These are phyloP conservation scores for Hoplodrina ambigua DNA, from an alignment of 2,888 invertebrate species.

Conservation along the genomic window DNA sequence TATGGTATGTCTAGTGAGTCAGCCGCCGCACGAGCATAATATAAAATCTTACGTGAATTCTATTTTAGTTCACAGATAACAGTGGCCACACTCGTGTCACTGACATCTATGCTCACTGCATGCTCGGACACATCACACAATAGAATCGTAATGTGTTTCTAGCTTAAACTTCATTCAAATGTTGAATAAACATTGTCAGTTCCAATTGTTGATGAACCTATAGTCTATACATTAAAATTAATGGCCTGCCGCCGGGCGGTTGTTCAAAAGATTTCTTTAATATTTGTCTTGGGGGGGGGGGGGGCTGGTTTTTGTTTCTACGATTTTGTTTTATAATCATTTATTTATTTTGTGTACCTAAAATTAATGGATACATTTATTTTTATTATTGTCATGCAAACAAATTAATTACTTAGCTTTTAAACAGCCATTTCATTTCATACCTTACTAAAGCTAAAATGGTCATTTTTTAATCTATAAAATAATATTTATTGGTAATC, in stretches of 20 bases:
- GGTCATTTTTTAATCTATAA: neutral
- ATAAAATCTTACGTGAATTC: slow-evolving; percentile 70
- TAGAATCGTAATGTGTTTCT: slow-evolving; percentile 49
- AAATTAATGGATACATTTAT: too few species aligned
- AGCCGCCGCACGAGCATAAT: slow-evolving; percentile 57
- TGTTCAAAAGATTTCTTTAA: too few species aligned
- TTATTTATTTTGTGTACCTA: too few species aligned
- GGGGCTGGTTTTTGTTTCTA: neutral
- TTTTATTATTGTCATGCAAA: too few species aligned
- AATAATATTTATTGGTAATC: neutral
- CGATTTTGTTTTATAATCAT: neutral
- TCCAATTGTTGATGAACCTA: neutral
- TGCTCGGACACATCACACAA: slow-evolving; percentile 40
- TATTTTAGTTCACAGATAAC: slow-evolving; percentile 72
- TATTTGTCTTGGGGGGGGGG: too few species aligned
- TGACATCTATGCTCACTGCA: slow-evolving; percentile 63
- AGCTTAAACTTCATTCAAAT: slow-evolving; percentile 48
- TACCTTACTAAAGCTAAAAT: neutral
- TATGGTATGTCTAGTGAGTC: slow-evolving; percentile 62
- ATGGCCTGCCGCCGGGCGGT: neutral
- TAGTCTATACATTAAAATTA: too few species aligned
- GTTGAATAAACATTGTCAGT: slow-evolving; percentile 40
- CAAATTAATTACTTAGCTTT: neutral
- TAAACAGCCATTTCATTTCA: neutral
- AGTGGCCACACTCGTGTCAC: slow-evolving; percentile 65